Conservation (phyloP, 2,888 invertebrate genomes). For the Parapristionchus giblindavisi region DNA sequence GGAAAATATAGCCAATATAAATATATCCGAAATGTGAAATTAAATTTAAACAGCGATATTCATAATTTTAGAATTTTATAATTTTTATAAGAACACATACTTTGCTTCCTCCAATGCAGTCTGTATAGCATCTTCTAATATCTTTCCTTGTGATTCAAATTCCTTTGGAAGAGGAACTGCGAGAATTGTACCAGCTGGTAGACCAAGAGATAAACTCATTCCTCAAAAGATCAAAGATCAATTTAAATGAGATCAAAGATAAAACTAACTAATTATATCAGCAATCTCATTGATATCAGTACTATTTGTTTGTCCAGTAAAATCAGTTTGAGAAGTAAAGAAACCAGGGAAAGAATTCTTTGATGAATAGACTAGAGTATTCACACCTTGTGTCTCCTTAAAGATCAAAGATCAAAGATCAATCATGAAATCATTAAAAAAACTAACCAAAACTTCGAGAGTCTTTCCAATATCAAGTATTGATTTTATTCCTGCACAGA, state of each 20-base stretch:
- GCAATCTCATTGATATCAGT: slow-evolving; percentile 79
- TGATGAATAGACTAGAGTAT: slow-evolving; percentile 82
- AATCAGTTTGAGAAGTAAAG: slow-evolving; percentile 83
- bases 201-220: slow-evolving; percentile 60
- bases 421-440: neutral
- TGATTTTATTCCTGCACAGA: slow-evolving; percentile 95
- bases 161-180: slow-evolving; percentile 87
- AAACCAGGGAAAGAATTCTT: slow-evolving; percentile 87
- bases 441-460: slow-evolving; percentile 85
- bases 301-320: slow-evolving; percentile 80
- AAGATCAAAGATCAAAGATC: neutral
- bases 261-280: slow-evolving; percentile 74
- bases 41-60: too few species aligned
- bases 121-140: slow-evolving; percentile 79
- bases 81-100: slow-evolving; percentile 42
- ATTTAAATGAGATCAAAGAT: neutral
- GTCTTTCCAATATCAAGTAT: slow-evolving; percentile 94
- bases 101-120: slow-evolving; percentile 77
- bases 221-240: slow-evolving; percentile 70
- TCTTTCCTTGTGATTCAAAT: slow-evolving; percentile 73
- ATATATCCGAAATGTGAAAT: too few species aligned
- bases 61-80: too few species aligned
- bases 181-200: slow-evolving; percentile 78
- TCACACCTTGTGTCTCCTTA: slow-evolving; percentile 93
- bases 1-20: too few species aligned